Conservation (phyloP, 2,888 invertebrate species). For the Torymus auratus region DNA sequence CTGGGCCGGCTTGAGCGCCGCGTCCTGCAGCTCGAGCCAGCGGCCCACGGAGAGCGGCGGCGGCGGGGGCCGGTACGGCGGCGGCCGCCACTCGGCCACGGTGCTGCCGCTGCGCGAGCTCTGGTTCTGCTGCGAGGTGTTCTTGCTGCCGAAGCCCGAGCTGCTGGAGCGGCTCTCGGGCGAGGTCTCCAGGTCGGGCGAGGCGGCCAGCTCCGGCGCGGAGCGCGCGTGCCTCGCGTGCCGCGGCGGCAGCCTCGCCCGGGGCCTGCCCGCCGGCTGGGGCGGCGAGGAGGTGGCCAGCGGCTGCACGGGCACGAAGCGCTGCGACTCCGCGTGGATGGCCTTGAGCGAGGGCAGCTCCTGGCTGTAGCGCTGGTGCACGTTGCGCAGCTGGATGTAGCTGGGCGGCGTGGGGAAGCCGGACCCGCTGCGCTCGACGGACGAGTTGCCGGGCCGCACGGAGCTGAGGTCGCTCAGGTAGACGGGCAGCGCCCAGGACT, state of each 20-base stretch:
- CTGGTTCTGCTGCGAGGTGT: constrained; percentile 90
- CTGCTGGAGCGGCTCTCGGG: constrained; percentile 93
- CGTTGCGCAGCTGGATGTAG: constrained; percentile 81
- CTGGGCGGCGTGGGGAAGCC: constrained; percentile 80
- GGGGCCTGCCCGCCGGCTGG: constrained; percentile 78
- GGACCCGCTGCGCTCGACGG: constrained; percentile 87
- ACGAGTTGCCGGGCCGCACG: constrained; percentile 85
- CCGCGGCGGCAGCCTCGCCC: constrained; percentile 82
- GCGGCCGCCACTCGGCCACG: constrained; percentile 86
- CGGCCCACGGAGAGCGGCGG: constrained; percentile 81
- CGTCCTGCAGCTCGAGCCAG: constrained; percentile 82
- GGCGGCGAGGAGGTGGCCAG: constrained; percentile 82
- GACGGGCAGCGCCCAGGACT: constrained; percentile 81
- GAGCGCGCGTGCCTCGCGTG: constrained; percentile 83
- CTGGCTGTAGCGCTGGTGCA: constrained; percentile 84
- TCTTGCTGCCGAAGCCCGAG: constrained; percentile 94
- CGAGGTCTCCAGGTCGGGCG: constrained; percentile 83
- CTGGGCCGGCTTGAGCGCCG: no score
- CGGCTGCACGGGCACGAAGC: constrained; percentile 82
- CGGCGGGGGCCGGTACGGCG: constrained; percentile 85
- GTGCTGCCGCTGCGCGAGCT: constrained; percentile 86
- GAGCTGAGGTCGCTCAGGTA: constrained; percentile 93
- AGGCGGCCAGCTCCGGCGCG: constrained; percentile 82
- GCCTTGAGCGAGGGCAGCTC: constrained; percentile 85
- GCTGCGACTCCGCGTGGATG: constrained; percentile 83